Evolutionary conservation across 2,888 invertebrate species (phyloP), one percentile per base, ranked within the genome.

Genomic region (Napeogenes inachia): DNA sequence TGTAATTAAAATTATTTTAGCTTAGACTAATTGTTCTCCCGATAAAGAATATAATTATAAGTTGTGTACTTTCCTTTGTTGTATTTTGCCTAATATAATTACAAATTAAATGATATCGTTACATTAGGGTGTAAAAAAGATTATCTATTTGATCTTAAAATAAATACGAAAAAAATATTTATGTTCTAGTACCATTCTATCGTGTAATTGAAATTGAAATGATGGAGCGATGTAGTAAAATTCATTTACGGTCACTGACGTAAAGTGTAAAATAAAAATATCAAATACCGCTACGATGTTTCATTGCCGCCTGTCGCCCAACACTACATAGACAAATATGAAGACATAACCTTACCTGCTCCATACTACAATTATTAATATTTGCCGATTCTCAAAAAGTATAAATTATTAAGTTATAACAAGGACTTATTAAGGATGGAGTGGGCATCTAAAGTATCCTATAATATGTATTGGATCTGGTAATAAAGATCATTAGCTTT

Each of bases 101-200:
- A 89, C 87, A 89, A 89, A 78, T 77, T 87, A 88, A 88, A 88
- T 86, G 80, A 88, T 89, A 88, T 89, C 89, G 89, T 89, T 89
- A 89, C 82, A 85, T 85, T 89, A 90, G 89, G 84, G 72, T 90
- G 89, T 90, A 90, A 89, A 89, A 89, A 89, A 89, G 90, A 90
- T 90, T 89, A 87, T 90, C 89, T 90, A 90, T 90, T 90, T 89
- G 87, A 89, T 88, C 88, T 88, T 89, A 87, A 87, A 70, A 80
- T 89, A 89, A 67, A 87, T 88, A 89, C 82, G 87, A 88, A 84
- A 83, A 75, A 88, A 87, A 87, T 89, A 90, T 90, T 89, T 90
- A 90, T 89, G 90, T 89, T 90, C 88, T 90, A 90, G 89, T 85
- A 88, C 85, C 87, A 89, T 85, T 87, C 79, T 87, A 87, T 84